A percentile compares a stretch with the other conserved stretches of the same genome.
Conservation (phyloP, 2,888 invertebrate species). For the Pristionchus japonicus region DNA sequence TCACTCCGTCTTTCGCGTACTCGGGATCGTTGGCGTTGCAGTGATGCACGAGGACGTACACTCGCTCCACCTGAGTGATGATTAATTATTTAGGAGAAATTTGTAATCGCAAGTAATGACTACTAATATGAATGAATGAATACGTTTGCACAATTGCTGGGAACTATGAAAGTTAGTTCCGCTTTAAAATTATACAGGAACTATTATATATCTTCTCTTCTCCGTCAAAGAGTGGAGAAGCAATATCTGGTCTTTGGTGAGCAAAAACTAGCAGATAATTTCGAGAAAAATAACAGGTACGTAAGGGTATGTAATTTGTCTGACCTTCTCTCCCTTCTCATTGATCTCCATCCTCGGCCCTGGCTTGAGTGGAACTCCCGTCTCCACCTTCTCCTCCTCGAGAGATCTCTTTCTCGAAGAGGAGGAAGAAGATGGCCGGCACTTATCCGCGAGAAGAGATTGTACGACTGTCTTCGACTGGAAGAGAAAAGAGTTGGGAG, state of each 20-base stretch:
- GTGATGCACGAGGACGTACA: conserved; percentile 13
- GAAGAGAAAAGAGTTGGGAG: neutral
- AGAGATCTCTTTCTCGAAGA: neutral
- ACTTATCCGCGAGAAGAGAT: neutral
- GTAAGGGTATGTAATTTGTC: neutral
- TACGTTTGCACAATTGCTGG: too few species aligned
- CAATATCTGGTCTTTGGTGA: too few species aligned
- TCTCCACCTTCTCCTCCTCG: neutral
- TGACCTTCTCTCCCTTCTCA: neutral
- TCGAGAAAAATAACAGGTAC: too few species aligned
- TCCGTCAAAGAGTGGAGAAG: too few species aligned
- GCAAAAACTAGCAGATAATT: too few species aligned
- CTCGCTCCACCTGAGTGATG: neutral
- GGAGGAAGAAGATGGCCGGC: neutral
- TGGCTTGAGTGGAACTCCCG: neutral
- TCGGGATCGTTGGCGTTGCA: neutral
- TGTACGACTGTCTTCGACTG: neutral
- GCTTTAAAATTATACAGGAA: too few species aligned
- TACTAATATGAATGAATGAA: too few species aligned
- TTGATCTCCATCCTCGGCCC: neutral
- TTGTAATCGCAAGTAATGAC: too few species aligned
- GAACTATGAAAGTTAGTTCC: too few species aligned
- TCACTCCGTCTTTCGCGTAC: neutral
- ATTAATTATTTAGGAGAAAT: too few species aligned
- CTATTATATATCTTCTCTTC: too few species aligned